Conservation (phyloP, 2,113 vertebrate genomes). For the Pangasianodon gigas region DNA sequence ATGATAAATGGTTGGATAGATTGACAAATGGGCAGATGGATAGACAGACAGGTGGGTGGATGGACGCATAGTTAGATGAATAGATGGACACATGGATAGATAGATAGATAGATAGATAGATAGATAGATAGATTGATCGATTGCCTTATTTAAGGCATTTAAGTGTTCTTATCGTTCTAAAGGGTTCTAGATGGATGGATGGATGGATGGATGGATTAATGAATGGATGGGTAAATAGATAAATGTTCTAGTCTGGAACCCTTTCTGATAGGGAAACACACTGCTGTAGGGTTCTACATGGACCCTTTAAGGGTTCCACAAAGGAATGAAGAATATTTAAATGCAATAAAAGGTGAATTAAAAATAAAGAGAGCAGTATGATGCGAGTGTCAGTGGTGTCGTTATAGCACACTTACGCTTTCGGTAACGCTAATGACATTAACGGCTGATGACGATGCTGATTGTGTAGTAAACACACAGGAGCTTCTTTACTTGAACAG, state of each 20-base stretch:
- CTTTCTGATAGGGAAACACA: no score
- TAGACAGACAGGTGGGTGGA: background rate
- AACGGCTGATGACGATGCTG: background rate
- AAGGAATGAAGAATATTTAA: background rate
- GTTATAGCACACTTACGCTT: background rate
- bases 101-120: background rate
- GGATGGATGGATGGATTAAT: background rate
- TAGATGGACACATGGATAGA: background rate
- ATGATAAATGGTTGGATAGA: background rate
- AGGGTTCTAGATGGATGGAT: background rate
- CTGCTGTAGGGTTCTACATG: no score
- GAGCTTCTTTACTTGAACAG: conserved; percentile 14
- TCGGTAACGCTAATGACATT: background rate
- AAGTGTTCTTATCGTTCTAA: no score
- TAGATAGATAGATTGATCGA: background rate
- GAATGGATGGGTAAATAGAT: background rate
- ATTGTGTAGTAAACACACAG: conserved; percentile 7
- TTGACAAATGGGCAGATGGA: background rate
- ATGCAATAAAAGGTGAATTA: background rate
- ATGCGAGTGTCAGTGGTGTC: background rate
- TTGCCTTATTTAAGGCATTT: no score
- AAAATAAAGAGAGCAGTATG: background rate
- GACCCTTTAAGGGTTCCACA: no score
- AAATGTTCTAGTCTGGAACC: no score
- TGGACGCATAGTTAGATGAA: no score